Conservation (phyloP, 2,113 vertebrate genomes). For the Catharus fuscescens region DNA sequence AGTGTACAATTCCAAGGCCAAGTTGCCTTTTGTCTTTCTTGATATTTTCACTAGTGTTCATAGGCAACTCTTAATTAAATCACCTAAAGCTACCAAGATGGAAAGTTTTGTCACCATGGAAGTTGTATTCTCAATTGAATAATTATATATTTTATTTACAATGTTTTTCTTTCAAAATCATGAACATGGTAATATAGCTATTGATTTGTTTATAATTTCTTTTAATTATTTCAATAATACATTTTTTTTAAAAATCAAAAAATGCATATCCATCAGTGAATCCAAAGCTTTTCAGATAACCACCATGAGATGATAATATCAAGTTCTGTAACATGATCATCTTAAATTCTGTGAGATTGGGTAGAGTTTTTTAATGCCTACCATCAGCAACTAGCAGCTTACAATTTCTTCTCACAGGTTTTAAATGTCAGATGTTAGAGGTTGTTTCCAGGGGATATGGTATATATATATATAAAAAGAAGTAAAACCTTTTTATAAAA, state of each 20-base stretch:
- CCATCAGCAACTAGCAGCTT: neutral
- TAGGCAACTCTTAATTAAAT: neutral
- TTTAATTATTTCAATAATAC: neutral
- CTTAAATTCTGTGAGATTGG: neutral
- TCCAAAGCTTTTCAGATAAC: neutral
- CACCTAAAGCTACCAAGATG: neutral
- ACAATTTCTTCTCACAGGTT: neutral
- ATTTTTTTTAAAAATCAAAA: neutral
- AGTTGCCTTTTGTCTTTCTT: neutral
- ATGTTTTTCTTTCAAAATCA: neutral
- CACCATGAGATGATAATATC: neutral
- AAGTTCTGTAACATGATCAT: neutral
- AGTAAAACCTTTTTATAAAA: conserved; percentile 4
- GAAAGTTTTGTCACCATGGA: neutral
- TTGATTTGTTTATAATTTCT: neutral
- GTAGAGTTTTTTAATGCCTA: neutral
- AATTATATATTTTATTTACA: neutral
- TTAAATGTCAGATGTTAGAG: neutral
- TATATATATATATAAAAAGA: neutral
- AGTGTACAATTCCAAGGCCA: neutral
- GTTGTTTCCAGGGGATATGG: neutral
- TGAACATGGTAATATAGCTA: neutral
- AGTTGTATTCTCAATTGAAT: neutral
- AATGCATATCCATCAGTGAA: neutral
- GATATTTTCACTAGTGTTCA: neutral